These are phyloP conservation scores for Netelia fuscicornis DNA, from an alignment of 2,888 invertebrate species.

Conservation along the genomic window DNA sequence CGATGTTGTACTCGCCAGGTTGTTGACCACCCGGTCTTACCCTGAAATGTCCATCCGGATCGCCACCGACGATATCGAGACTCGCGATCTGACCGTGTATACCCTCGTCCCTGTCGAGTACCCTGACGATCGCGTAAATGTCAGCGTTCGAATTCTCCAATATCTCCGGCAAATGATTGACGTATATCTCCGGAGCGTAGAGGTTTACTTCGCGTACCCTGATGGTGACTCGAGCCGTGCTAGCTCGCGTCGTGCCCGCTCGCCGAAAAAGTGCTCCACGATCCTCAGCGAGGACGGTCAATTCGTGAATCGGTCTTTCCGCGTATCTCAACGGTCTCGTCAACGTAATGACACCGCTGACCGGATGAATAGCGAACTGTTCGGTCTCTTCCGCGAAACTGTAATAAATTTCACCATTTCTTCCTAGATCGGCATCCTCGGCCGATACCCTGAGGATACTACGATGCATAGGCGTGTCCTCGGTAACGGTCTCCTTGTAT, in stretches of 20 bases:
- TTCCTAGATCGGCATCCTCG: slow-evolving; percentile 97
- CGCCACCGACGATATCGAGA: slow-evolving; percentile 95
- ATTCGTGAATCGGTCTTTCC: slow-evolving; percentile 89
- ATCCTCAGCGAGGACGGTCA: slow-evolving; percentile 94
- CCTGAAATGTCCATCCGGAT: slow-evolving; percentile 95
- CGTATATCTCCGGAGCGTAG: slow-evolving; percentile 93
- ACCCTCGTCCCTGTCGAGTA: slow-evolving; percentile 93
- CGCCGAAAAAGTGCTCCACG: slow-evolving; percentile 89
- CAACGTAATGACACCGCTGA: slow-evolving; percentile 94
- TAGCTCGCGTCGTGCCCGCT: slow-evolving; percentile 87
- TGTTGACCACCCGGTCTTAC: slow-evolving; percentile 86
- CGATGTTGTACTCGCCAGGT: slow-evolving; percentile 91
- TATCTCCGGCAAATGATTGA: slow-evolving; percentile 92
- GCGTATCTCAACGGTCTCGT: slow-evolving; percentile 91
- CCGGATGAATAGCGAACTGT: slow-evolving; percentile 96
- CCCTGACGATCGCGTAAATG: slow-evolving; percentile 95
- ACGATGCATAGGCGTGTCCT: slow-evolving; percentile 94
- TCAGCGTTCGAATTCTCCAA: slow-evolving; percentile 93
- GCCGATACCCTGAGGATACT: slow-evolving; percentile 93
- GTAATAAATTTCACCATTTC: slow-evolving; percentile 99
- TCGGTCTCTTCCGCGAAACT: slow-evolving; percentile 93
- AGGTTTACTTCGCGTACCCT: slow-evolving; percentile 93
- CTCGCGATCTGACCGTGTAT: slow-evolving; percentile 93
- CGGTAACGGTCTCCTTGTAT: slow-evolving; percentile 94
- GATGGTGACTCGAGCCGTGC: slow-evolving; percentile 91